Percentiles rank a stretch among this genome's conserved stretches.
These are phyloP conservation scores for Beaufortia kweichowensis DNA, from an alignment of 2,113 vertebrate genomes.

Conservation along the genomic window DNA sequence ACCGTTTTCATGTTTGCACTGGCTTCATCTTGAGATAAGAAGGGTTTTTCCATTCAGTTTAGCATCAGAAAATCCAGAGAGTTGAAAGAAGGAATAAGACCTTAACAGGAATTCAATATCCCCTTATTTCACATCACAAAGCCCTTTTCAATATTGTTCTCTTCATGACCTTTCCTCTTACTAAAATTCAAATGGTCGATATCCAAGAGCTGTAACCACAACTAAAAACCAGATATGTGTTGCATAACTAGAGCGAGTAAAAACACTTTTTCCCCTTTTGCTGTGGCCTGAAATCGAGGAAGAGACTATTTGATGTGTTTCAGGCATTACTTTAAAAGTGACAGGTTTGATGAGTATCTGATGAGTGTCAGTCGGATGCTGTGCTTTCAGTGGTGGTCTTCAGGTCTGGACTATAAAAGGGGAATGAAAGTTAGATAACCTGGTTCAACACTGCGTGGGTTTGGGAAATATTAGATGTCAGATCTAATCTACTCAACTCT, in stretches of 20 bases:
- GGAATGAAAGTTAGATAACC: constrained; percentile 30
- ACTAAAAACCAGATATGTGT: neutral
- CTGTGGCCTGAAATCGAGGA: neutral
- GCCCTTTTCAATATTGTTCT: neutral
- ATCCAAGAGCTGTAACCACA: constrained; percentile 8
- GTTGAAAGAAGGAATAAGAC: constrained; percentile 3
- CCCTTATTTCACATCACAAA: neutral
- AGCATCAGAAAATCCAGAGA: neutral
- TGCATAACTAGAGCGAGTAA: neutral
- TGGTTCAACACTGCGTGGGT: constrained; percentile 35
- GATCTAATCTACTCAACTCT: constrained; percentile 40
- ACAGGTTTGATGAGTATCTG: constrained; percentile 24
- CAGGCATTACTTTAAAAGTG: constrained; percentile 25
- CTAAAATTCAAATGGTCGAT: neutral
- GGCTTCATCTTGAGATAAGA: neutral
- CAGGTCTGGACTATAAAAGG: constrained; percentile 22
- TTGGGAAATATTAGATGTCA: constrained; percentile 46
- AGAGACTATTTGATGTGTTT: constrained; percentile 11
- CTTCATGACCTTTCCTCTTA: neutral
- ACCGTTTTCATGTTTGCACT: constrained; percentile 12
- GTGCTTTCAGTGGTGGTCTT: constrained; percentile 8
- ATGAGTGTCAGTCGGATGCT: neutral
- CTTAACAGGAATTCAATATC: neutral
- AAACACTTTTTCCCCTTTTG: neutral
- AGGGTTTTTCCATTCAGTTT: neutral